Percentiles rank a stretch among this genome's conserved stretches.
Conservation (phyloP, 2,888 invertebrate species). For the Euclidia mi region DNA sequence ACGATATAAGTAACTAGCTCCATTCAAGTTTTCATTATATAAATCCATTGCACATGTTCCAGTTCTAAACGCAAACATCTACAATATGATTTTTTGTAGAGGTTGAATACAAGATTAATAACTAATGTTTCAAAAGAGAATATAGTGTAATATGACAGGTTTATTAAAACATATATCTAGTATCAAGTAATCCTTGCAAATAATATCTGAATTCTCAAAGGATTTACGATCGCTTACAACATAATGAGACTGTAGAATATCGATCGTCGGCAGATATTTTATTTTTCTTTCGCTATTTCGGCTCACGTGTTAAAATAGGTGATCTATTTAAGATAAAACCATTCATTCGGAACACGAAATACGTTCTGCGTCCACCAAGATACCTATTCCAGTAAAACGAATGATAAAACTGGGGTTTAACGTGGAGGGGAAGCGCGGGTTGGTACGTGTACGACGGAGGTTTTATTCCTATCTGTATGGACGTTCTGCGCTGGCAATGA, state of each 20-base stretch:
- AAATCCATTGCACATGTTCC: no score
- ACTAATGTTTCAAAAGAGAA: no score
- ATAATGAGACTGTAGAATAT: conserved; percentile 47
- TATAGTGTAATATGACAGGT: no score
- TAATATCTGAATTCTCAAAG: conserved; percentile 47
- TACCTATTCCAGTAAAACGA: conserved; percentile 54
- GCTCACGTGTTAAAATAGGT: conserved; percentile 53
- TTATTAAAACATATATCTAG: no score
- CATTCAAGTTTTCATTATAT: no score
- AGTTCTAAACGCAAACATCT: no score
- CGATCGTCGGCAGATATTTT: conserved; percentile 49
- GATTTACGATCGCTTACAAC: conserved; percentile 47
- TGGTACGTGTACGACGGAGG: conserved; percentile 44
- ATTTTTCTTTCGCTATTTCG: conserved; percentile 39
- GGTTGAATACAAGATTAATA: no score
- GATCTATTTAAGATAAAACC: conserved; percentile 59
- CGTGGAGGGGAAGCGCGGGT: conserved; percentile 59
- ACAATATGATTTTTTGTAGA: no score
- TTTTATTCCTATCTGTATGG: conserved; percentile 69
- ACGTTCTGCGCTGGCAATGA: conserved; percentile 66
- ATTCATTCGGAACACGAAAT: conserved; percentile 55
- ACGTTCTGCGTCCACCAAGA: conserved; percentile 45
- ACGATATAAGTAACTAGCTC: no score
- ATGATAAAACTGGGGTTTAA: conserved; percentile 69
- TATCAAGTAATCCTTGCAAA: no score